Conservation (phyloP, 2,797 vertebrate genomes). For the Pseudochromis fuscus region DNA sequence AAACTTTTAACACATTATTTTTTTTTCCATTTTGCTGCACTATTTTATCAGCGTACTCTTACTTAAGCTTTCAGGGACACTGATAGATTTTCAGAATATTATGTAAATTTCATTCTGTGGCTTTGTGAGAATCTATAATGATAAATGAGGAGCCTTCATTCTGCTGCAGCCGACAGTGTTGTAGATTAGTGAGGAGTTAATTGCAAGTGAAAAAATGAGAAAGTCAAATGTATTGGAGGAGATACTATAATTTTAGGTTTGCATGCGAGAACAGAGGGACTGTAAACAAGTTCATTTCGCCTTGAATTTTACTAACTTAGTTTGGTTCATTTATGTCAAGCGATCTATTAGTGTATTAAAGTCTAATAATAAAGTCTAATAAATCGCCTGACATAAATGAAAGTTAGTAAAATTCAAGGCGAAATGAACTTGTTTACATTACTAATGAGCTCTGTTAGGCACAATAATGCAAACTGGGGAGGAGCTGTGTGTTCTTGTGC, state of each 20-base stretch:
- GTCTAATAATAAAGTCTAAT: too few species aligned
- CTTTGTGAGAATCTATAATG: slow-evolving; percentile 16
- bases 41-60: slow-evolving; percentile 10
- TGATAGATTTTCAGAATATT: slow-evolving; percentile 15
- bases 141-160: slow-evolving; percentile 29
- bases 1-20: slow-evolving; percentile 16
- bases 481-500: slow-evolving; percentile 7
- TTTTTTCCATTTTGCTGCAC: slow-evolving; percentile 3
- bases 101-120: slow-evolving; percentile 27
- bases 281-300: too few species aligned
- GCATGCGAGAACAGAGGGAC: neutral
- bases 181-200: slow-evolving; percentile 21
- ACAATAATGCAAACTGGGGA: slow-evolving; percentile 48
- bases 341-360: too few species aligned
- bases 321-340: too few species aligned
- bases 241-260: slow-evolving; percentile 9
- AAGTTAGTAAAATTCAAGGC: too few species aligned
- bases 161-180: slow-evolving; percentile 16
- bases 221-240: slow-evolving; percentile 21
- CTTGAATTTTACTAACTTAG: too few species aligned
- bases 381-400: too few species aligned
- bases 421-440: too few species aligned
- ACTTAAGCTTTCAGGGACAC: slow-evolving; percentile 1
- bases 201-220: slow-evolving; percentile 8
- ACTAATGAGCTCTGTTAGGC: slow-evolving; percentile 58